Base-by-base conservation (phyloP, 2,888 invertebrate genomes). In the Epinotia brunnichana region DNA sequence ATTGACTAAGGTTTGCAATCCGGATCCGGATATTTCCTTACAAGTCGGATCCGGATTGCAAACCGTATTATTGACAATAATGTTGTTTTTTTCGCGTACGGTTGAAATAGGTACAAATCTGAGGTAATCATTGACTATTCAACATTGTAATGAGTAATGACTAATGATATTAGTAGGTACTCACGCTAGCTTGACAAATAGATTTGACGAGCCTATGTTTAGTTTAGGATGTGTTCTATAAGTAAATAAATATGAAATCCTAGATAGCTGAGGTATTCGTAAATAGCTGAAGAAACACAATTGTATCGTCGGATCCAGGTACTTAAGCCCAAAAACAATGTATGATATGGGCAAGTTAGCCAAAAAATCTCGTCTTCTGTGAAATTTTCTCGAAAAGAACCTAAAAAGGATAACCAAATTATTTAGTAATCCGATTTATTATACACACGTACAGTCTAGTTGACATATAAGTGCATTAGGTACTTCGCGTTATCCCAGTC, bases 151-250 rank as follows among this genome's bases (percentile, higher is more conserved):
- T 35, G 35, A 35, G 1, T 35, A 29, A 29, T 29, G 4, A 29
- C 29, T 29, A 35, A 15, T 44, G 21, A 17, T 48, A 44, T 2
- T 11, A 24, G 73, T n/a, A n/a, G n/a, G n/a, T 76, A 84, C 89
- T 89, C 78, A 94, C 94, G 87, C 85, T 39, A 94, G 79, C 79
- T 94, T 94, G 51, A 94, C 82, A 53, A 91, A 82, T 67, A 94
- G 81, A 80, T 90, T 92, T 0, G 92, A 87, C 0, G 90, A 90
- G 75, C 91, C 90, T 69, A 93, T 88, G 71, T 82, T 89, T 10
- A 90, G 86, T 75, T 91, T 90, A 66, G 87, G 86, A 69, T 91
- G 89, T 15, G 87, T 86, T 78, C 87, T 85, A 75, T 90, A 90
- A 1, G 92, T 92, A 76, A 92, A 90, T 60, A 94, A 81, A 78